phyloP scores from a whole-genome alignment of 2,113 vertebrate genomes.

The Malurus cyaneus region DNA sequence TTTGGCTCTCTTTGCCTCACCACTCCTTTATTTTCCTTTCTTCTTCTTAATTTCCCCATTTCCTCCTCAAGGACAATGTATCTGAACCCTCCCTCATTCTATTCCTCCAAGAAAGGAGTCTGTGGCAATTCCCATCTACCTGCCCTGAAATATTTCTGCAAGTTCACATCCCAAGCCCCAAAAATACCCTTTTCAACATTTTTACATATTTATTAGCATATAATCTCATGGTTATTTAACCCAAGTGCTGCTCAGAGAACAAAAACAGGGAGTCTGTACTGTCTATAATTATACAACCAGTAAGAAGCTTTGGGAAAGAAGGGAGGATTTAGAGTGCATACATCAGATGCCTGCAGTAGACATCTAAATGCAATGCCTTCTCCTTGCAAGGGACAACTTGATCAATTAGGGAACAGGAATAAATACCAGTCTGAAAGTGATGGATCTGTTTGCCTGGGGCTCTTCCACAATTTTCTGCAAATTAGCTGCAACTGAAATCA shows the following conservation, averaged over 20 bases:
- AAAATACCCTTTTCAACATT: not conserved
- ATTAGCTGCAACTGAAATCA: constrained; percentile 95
- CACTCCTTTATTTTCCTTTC: not conserved
- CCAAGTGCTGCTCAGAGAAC: not conserved
- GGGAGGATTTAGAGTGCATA: not conserved
- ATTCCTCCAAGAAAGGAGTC: not conserved
- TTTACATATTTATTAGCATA: not conserved
- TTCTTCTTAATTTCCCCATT: not conserved
- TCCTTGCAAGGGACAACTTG: constrained; percentile 4
- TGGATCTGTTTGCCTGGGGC: constrained; percentile 92
- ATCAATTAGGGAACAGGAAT: constrained; percentile 23
- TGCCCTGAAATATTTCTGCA: not conserved
- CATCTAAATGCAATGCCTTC: not conserved
- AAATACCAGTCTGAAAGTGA: constrained; percentile 98
- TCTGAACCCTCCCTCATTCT: not conserved
- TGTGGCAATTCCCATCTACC: not conserved
- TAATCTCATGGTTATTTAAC: not conserved
- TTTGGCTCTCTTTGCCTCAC: not conserved
- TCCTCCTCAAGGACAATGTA: not conserved
- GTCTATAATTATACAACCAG: not conserved
- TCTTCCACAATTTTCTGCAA: constrained; percentile 99
- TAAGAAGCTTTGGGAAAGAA: not conserved
- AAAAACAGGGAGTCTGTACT: not conserved
- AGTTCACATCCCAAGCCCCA: not conserved
- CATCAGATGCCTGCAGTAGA: not conserved